Evolutionary conservation across 2,888 invertebrate genomes (phyloP).

Genomic region (Scaptomyza cyrtandrae): DNA sequence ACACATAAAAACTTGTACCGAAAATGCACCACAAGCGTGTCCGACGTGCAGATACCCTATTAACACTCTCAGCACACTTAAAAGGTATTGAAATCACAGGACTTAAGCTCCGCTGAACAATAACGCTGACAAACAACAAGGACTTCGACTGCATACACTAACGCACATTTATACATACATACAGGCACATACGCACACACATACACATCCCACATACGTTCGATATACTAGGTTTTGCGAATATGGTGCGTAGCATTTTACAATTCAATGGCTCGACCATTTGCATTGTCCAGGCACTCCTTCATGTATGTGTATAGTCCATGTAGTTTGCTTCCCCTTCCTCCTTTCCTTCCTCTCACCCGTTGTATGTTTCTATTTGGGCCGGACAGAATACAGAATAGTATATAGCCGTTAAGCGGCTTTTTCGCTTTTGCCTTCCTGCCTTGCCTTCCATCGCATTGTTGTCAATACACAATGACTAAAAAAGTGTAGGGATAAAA

Average conservation of each 20-base stretch:
- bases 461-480: slow-evolving; percentile 25
- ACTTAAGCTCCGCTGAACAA: slow-evolving; percentile 41
- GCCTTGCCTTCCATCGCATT: slow-evolving; percentile 29
- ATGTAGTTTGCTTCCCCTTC: slow-evolving; percentile 29
- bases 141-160: slow-evolving; percentile 33
- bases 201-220: not conserved
- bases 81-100: no score
- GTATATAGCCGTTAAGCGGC: slow-evolving; percentile 62
- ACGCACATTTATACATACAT: not conserved
- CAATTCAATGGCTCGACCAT: slow-evolving; percentile 70
- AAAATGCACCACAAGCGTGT: no score
- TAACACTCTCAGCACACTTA: no score
- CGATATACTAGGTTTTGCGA: slow-evolving; percentile 40
- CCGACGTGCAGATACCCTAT: no score
- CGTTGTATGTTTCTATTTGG: slow-evolving; percentile 5
- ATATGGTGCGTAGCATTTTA: slow-evolving; percentile 64
- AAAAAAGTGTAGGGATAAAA: slow-evolving; percentile 2
- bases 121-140: not conserved
- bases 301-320: slow-evolving; percentile 51
- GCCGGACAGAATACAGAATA: slow-evolving; percentile 54
- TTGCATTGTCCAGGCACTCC: slow-evolving; percentile 56
- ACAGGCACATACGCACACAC: no score
- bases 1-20: no score
- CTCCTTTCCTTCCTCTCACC: not conserved
- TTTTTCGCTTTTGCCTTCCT: slow-evolving; percentile 66